A percentile compares a stretch with the other conserved stretches of the same genome.
These are phyloP conservation scores for Eristalinus sepulchralis DNA, from an alignment of 2,888 invertebrate genomes.

Conservation along the genomic window DNA sequence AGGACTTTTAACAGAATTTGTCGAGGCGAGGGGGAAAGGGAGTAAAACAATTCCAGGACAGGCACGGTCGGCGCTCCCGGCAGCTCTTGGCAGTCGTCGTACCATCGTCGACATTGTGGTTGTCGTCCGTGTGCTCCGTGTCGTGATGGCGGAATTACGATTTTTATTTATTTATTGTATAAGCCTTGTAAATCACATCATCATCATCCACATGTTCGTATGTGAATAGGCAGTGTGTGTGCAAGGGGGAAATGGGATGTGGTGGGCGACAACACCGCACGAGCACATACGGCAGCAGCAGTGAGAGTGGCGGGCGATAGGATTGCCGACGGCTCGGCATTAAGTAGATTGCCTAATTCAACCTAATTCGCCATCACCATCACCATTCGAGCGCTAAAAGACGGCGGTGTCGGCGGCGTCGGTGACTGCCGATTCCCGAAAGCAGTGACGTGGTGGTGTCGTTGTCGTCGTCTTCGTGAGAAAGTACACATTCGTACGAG, in stretches of 20 bases:
- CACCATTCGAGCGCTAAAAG: conserved; percentile 49
- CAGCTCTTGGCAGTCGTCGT: too few relatives aligned
- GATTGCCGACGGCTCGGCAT: conserved; percentile 58
- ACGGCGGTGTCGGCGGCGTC: neutral
- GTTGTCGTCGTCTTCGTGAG: conserved; percentile 1
- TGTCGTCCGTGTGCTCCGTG: neutral
- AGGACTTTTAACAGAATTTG: conserved; percentile 19
- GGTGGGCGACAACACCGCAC: conserved; percentile 46
- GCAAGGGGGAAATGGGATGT: conserved; percentile 42
- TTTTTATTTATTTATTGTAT: conserved; percentile 67
- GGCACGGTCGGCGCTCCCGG: conserved; percentile 3
- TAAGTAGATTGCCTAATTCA: conserved; percentile 70
- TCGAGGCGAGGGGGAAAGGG: neutral
- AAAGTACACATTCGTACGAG: conserved; percentile 4
- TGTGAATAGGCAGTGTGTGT: conserved; percentile 6
- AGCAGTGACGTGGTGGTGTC: conserved; percentile 13
- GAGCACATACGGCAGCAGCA: conserved; percentile 1
- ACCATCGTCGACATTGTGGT: neutral
- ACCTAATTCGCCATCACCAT: conserved; percentile 62
- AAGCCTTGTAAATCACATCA: conserved; percentile 69
- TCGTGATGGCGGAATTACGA: conserved; percentile 44
- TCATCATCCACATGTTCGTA: conserved; percentile 50
- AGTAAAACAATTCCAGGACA: conserved; percentile 43
- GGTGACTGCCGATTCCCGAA: conserved; percentile 33
- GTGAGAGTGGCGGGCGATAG: conserved; percentile 28